Percentiles rank a stretch among this genome's conserved stretches.
Evolutionary conservation across 2,797 vertebrate genomes (phyloP).

Genomic region (Crocidura indochinensis): DNA sequence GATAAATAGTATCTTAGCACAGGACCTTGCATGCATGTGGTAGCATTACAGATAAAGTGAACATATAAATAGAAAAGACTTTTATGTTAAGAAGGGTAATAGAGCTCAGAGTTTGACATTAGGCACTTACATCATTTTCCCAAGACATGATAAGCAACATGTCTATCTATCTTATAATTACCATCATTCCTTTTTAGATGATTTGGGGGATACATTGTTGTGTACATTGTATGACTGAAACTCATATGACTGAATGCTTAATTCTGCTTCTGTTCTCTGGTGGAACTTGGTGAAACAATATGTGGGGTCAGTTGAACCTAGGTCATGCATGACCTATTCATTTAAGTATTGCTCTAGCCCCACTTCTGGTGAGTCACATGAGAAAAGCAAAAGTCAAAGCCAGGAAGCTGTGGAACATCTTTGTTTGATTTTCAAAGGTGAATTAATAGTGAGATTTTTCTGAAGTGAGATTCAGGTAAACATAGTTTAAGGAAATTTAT

Average conservation of each 20-base stretch:
- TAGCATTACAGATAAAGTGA: neutral
- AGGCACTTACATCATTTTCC: neutral
- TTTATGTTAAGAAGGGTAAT: neutral
- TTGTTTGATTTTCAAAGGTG: neutral
- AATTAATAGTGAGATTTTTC: no score
- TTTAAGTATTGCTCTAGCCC: no score
- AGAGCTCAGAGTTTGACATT: neutral
- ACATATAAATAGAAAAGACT: neutral
- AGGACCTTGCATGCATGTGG: neutral
- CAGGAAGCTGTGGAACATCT: neutral
- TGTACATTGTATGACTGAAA: no score
- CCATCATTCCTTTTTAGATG: no score
- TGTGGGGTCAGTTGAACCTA: no score
- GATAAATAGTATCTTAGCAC: neutral
- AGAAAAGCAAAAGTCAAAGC: neutral
- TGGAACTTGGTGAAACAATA: no score
- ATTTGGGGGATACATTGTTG: no score
- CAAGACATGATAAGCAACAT: neutral
- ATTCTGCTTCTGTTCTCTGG: no score
- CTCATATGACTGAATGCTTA: no score
- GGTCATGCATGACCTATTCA: no score
- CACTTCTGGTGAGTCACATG: neutral
- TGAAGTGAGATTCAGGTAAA: neutral
- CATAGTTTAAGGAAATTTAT: neutral
- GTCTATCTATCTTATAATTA: neutral